Evolutionary conservation across 2,888 invertebrate genomes (phyloP).

Genomic region (Apoda limacodes): DNA sequence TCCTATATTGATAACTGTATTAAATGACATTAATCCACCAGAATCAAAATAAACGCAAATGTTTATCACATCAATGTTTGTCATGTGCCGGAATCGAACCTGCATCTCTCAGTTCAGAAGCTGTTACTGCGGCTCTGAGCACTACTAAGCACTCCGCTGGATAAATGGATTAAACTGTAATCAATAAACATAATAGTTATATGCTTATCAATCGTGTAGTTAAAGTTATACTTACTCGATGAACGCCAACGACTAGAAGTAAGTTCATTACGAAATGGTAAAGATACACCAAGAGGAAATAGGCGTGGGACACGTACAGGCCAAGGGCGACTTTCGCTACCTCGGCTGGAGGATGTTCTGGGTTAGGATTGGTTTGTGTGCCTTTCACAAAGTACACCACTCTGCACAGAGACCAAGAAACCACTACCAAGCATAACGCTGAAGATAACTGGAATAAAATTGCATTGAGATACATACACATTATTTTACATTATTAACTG

Average conservation of each 20-base stretch:
- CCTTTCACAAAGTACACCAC: slow-evolving; percentile 31
- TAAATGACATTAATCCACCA: neutral
- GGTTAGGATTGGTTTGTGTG: slow-evolving; percentile 24
- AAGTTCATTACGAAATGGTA: slow-evolving; percentile 37
- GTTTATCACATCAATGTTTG: no score
- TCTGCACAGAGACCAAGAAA: slow-evolving; percentile 35
- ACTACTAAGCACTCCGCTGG: no score
- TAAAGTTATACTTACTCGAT: slow-evolving; percentile 32
- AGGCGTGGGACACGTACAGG: slow-evolving; percentile 45
- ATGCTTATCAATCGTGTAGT: neutral
- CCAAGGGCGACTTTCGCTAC: slow-evolving; percentile 29
- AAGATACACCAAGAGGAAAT: slow-evolving; percentile 38
- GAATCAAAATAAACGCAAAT: neutral
- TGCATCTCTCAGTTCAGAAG: no score
- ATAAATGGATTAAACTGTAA: no score
- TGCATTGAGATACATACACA: no score
- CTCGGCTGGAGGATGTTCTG: slow-evolving; percentile 33
- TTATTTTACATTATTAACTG: no score
- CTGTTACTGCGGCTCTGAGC: no score
- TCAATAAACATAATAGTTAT: no score
- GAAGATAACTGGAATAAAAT: slow-evolving; percentile 36
- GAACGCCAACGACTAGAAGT: slow-evolving; percentile 42
- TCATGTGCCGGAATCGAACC: no score
- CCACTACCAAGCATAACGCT: slow-evolving; percentile 24
- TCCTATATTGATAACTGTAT: neutral